Conservation (phyloP, 2,888 invertebrate genomes). For the Pachycephus smyrnensis region DNA sequence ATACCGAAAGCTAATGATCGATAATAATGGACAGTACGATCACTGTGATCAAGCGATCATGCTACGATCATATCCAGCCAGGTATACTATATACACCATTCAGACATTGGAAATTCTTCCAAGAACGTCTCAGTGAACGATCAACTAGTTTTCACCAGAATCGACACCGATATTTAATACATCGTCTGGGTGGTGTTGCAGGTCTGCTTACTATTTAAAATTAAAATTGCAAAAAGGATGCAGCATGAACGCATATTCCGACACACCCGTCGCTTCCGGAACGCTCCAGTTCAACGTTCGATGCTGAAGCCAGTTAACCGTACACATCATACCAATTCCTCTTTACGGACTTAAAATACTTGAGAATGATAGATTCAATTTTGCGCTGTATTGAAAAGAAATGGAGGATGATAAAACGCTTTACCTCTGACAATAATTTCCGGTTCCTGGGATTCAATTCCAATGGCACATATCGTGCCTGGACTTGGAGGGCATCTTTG, state of each 20-base stretch:
- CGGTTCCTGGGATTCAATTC: not conserved
- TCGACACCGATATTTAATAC: not conserved
- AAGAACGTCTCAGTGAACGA: not conserved
- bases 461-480: not conserved
- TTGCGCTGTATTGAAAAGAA: not conserved
- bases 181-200: not conserved
- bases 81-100: not conserved
- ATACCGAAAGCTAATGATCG: not conserved
- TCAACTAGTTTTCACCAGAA: not conserved
- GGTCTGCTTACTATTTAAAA: not conserved
- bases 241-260: not conserved
- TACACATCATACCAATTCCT: not conserved
- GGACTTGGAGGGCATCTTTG: not conserved
- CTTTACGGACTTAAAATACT: not conserved
- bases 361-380: not conserved
- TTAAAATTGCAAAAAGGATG: not conserved
- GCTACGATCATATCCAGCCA: not conserved
- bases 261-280: constrained; percentile 4
- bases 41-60: not conserved
- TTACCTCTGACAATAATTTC: not conserved
- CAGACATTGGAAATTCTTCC: not conserved
- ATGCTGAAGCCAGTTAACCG: not conserved
- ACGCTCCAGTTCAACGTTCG: constrained; percentile 4
- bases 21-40: not conserved
- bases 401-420: not conserved